phyloP scores from a whole-genome alignment of 2,888 invertebrate species.

The Invenusta paracnida region DNA sequence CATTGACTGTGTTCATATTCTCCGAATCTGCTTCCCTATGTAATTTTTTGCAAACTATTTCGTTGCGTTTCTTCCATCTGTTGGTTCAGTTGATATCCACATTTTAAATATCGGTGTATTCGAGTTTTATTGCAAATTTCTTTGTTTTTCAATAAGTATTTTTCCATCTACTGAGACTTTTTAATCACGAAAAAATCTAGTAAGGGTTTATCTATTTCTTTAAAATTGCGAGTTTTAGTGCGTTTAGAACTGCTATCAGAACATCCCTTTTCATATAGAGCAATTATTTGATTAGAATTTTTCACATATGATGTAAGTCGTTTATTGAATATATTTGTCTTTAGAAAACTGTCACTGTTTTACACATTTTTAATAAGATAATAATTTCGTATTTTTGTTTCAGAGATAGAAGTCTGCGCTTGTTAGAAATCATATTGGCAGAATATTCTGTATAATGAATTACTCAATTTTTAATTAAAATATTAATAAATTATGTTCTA shows the following conservation, averaged over 20 bases:
- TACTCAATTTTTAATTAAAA: too few relatives aligned
- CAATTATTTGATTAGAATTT: not conserved
- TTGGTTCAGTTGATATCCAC: not conserved
- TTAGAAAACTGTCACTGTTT: too few relatives aligned
- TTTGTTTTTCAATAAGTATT: conserved; percentile 9
- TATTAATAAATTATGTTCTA: too few relatives aligned
- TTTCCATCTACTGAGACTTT: not conserved
- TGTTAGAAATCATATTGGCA: not conserved
- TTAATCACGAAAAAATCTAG: not conserved
- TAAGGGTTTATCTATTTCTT: not conserved
- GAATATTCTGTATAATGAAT: too few relatives aligned
- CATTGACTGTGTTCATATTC: not conserved
- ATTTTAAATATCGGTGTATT: not conserved
- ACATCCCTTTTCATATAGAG: not conserved
- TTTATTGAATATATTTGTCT: not conserved
- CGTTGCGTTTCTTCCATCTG: not conserved
- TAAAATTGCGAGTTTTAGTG: not conserved
- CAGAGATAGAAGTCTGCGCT: not conserved
- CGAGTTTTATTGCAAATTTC: not conserved
- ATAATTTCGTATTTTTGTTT: not conserved
- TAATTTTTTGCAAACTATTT: conserved; percentile 1
- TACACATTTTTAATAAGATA: too few relatives aligned
- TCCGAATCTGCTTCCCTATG: not conserved
- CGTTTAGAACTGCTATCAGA: not conserved
- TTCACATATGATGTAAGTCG: not conserved